These are phyloP conservation scores for Sebastolobus alascanus DNA, from an alignment of 2,797 vertebrate genomes.

Conservation along the genomic window DNA sequence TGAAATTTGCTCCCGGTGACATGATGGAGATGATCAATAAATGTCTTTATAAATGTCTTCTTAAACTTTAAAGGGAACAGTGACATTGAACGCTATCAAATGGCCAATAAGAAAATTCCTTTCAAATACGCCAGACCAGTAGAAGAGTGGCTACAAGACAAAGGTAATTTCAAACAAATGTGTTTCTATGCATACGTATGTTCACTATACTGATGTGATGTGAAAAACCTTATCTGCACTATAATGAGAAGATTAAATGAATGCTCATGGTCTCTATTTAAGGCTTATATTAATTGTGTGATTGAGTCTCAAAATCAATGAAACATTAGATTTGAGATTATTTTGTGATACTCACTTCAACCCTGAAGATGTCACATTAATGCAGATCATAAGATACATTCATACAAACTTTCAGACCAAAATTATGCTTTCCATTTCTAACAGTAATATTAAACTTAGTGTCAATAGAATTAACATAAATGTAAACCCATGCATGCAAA, in stretches of 20 bases:
- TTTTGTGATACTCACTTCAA: not conserved
- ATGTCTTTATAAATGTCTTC: constrained; percentile 95
- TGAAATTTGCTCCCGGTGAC: constrained; percentile 26
- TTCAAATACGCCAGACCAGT: constrained; percentile 98
- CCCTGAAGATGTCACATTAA: not conserved
- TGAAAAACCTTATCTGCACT: not conserved
- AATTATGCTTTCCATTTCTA: constrained; percentile 1
- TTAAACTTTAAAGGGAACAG: constrained; percentile 99
- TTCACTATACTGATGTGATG: constrained; percentile 4
- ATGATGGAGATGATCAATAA: constrained; percentile 85
- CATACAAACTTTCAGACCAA: not conserved
- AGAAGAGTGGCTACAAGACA: constrained; percentile 99
- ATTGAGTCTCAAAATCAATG: not conserved
- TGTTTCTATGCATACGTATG: constrained; percentile 30
- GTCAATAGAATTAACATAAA: not conserved
- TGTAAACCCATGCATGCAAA: constrained; percentile 9
- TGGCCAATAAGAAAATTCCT: constrained; percentile 99
- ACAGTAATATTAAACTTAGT: not conserved
- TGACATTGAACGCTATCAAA: constrained; percentile 98
- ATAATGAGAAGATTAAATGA: not conserved
- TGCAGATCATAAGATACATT: not conserved
- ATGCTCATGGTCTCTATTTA: not conserved
- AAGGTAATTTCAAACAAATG: constrained; percentile 93
- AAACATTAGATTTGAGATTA: not conserved
- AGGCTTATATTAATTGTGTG: not conserved